Percentiles rank a stretch among this genome's conserved stretches.
phyloP scores from a whole-genome alignment of 1,140 invertebrate species.

The Tetramorium simillimum region DNA sequence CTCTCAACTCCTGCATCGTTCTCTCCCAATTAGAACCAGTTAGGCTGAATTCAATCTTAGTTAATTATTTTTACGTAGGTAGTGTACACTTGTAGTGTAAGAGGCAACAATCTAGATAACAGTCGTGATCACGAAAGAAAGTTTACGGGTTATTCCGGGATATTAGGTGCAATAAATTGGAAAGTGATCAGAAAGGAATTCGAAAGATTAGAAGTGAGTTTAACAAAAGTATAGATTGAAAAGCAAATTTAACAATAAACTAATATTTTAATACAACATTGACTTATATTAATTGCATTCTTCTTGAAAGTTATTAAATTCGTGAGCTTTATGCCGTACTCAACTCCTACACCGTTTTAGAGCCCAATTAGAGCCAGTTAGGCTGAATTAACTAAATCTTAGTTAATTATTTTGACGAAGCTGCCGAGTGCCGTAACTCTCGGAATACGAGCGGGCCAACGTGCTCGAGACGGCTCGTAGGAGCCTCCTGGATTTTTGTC shows the following conservation, averaged over 20 bases:
- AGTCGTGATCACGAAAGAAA: neutral
- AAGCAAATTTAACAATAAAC: neutral
- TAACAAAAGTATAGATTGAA: neutral
- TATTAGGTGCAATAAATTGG: neutral
- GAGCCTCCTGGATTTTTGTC: constrained; percentile 54
- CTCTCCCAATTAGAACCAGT: no score
- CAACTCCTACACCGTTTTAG: neutral
- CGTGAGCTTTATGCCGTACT: no score
- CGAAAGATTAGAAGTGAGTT: neutral
- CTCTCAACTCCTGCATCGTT: no score
- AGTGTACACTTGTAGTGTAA: constrained; percentile 81
- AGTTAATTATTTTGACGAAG: neutral
- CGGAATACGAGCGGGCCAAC: neutral
- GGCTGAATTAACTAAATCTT: constrained; percentile 23
- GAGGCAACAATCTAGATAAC: constrained; percentile 6
- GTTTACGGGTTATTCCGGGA: neutral
- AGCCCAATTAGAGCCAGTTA: neutral
- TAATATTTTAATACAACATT: neutral
- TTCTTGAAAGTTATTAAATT: neutral
- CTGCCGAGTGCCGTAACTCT: neutral
- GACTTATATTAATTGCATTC: neutral
- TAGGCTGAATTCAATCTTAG: no score
- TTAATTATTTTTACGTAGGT: constrained; percentile 66
- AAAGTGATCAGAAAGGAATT: neutral
- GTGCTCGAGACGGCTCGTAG: constrained; percentile 53